Evolutionary conservation across 2,888 invertebrate species (phyloP), one percentile per base, ranked within the genome.

Genomic region (Sclerodermus sp.): DNA sequence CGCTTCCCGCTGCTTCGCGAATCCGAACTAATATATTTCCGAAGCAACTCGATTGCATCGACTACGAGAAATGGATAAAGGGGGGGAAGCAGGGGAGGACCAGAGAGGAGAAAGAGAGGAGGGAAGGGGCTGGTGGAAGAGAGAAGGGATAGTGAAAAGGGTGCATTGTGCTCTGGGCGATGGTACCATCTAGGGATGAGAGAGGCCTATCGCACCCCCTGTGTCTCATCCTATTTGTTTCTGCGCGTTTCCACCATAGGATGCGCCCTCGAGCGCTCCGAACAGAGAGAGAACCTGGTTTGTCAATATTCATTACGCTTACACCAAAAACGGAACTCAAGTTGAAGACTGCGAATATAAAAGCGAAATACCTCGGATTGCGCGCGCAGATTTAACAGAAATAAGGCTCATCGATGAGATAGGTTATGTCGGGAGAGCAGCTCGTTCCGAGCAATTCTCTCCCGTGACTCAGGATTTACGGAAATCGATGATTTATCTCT

Each of bases 21-120:
- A 67, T 69, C 64, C 60, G 60, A 59, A 67, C 66, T 70, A 67
- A 70, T 70, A 70, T 67, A 67, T 70, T 68, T 70, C 58, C 64
- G 57, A 60, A 50, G 64, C 60, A 64, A 67, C 62, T 66, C 64
- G 66, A 68, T 68, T 69, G 66, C 63, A 60, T 46, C 58, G 58
- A 53, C 53, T 51, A 49, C 45, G 58, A 53, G 47, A 49, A 47
- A 45, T 44, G 47, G 49, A 51, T 36, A 34, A 13, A 34, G n/a
- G 34, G n/a, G 34, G 23, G 8, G 8, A 23, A 23, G 4, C 23
- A 16, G 17, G 32, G 37, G 42, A 32, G 30, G 36, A 45, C 12
- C n/a, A 36, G 30, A 39, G 36, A 31, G 38, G n/a, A 23, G 13
- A 9, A 32, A 23, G 17, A 23, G 45, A 23, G 37, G 17, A 30